Evolutionary conservation across 2,888 invertebrate species (phyloP), one percentile per base, ranked within the genome.

Genomic region (Polydrusus cervinus): DNA sequence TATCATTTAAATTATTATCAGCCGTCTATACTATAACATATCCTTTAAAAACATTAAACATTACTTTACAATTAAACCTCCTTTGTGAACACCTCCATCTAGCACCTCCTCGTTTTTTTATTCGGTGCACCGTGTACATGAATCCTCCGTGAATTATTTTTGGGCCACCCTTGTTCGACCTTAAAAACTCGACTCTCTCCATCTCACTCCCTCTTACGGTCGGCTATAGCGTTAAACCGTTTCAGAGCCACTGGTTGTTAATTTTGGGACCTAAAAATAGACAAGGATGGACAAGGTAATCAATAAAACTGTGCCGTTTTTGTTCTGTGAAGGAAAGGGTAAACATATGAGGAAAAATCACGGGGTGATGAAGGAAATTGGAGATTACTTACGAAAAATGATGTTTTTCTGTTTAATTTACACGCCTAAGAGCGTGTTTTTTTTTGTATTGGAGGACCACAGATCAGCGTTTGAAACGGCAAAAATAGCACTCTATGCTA

Each of bases 91-190:
- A 60, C 10, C 40, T 14, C 57, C 57, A 60, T 6, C 40, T 14
- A 5, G 57, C 57, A 10, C 57, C 57, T 6, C 57, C 57, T 18
- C 57, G 6, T 5, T 38, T 60, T 38, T 38, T 38, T 38, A 38
- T 38, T 60, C 34, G n/a, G 57, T 60, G 57, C 57, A 60, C 57
- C 57, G 57, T 60, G 57, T 60, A 60, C 38, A 18, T 60, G 57
- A 60, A 60, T 16, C 88, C 87, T 10, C 83, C 83, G 77, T 88
- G 86, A 67, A 89, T 88, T 14, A 89, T 82, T 81, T 88, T 88
- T 67, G 87, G 85, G 0, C 88, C 88, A 0, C 89, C 88, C 80
- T 88, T 89, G 79, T 88, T 88, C 14, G 88, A 88, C 60, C 78
- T 78, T 16, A 81, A 74, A 49, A 78, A 75, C 67, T 80, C 78